These are phyloP conservation scores for Ennomos erosarius DNA, from an alignment of 2,888 invertebrate genomes.

Conservation along the genomic window DNA sequence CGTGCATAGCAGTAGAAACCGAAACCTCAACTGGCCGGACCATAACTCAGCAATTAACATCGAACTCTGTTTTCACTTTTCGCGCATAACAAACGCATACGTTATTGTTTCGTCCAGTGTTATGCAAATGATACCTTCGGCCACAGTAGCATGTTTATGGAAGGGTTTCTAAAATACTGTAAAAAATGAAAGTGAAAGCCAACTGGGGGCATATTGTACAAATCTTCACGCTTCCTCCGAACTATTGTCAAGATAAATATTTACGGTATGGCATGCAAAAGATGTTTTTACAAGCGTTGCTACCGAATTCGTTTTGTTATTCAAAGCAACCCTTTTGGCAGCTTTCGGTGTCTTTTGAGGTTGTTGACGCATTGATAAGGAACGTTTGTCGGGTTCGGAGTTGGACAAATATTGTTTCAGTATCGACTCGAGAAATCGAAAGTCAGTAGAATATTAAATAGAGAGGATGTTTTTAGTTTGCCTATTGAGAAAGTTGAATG, in stretches of 20 bases:
- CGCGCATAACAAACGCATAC: conserved; percentile 69
- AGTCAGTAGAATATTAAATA: conserved; percentile 22
- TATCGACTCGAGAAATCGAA: conserved; percentile 30
- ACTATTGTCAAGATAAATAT: conserved; percentile 78
- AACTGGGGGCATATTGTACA: conserved; percentile 74
- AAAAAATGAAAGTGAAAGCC: conserved; percentile 80
- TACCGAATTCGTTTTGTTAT: conserved; percentile 80
- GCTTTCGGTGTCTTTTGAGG: conserved; percentile 61
- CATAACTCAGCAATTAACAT: conserved; percentile 56
- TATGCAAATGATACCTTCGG: conserved; percentile 73
- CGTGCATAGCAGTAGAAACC: conserved; percentile 73
- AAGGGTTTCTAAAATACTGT: conserved; percentile 72
- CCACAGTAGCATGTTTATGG: conserved; percentile 75
- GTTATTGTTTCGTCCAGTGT: conserved; percentile 76
- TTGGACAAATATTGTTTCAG: conserved; percentile 39
- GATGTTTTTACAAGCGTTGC: conserved; percentile 70
- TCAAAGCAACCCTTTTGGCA: conserved; percentile 77
- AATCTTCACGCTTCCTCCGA: conserved; percentile 70
- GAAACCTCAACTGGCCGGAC: conserved; percentile 66
- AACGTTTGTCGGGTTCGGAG: conserved; percentile 47
- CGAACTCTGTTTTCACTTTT: conserved; percentile 82
- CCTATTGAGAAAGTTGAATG: conserved; percentile 5
- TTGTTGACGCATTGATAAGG: conserved; percentile 61
- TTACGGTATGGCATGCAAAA: conserved; percentile 81
- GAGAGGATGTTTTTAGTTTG: neutral